phyloP scores from a whole-genome alignment of 1,140 invertebrate genomes.

The Formica exsecta region DNA sequence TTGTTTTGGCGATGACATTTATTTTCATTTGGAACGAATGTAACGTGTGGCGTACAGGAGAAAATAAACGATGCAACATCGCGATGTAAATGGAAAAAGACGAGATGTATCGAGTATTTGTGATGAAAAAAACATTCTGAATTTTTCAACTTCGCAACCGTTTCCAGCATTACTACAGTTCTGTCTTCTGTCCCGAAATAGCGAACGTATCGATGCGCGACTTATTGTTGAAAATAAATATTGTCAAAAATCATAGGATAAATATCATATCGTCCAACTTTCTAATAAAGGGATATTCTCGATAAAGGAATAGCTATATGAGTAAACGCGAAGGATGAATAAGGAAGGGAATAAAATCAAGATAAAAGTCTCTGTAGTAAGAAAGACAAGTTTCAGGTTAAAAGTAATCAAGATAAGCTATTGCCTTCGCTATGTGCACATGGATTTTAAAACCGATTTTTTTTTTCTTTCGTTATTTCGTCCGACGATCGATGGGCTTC shows the following conservation, averaged over 20 bases:
- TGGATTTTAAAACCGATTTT: constrained; percentile 34
- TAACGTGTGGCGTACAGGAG: neutral
- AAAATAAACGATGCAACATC: constrained; percentile 31
- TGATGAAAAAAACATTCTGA: constrained; percentile 20
- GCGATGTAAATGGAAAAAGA: constrained; percentile 23
- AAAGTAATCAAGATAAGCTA: constrained; percentile 81
- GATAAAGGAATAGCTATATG: constrained; percentile 52
- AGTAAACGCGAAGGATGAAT: constrained; percentile 36
- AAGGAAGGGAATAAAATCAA: constrained; percentile 4
- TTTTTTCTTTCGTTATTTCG: constrained; percentile 51
- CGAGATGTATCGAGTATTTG: constrained; percentile 10
- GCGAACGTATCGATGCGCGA: constrained; percentile 23
- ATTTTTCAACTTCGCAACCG: constrained; percentile 27
- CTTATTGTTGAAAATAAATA: constrained; percentile 59
- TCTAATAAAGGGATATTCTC: constrained; percentile 39
- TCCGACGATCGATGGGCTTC: constrained; percentile 65
- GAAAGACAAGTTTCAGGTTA: constrained; percentile 74
- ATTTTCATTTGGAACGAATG: constrained; percentile 9
- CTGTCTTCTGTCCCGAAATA: neutral
- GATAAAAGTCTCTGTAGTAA: constrained; percentile 31
- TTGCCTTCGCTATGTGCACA: constrained; percentile 75
- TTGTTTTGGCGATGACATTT: constrained; percentile 13
- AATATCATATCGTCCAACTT: constrained; percentile 56
- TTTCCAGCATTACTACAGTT: neutral
- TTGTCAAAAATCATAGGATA: constrained; percentile 29